Conservation (phyloP, 2,797 vertebrate species). For the Catostomus latipinnis region DNA sequence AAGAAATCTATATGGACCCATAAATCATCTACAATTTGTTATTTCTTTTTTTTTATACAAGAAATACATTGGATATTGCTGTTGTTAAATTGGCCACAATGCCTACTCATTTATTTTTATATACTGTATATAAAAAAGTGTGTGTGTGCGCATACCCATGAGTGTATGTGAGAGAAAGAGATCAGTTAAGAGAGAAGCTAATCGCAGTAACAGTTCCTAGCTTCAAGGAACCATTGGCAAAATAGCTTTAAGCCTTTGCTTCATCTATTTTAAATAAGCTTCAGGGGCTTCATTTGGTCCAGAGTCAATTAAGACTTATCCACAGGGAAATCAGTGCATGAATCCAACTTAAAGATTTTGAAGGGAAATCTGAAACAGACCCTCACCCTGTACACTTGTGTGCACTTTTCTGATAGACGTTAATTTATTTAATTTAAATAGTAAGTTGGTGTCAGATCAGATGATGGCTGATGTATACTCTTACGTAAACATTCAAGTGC, state of each 20-base stretch:
- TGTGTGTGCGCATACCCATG: background rate
- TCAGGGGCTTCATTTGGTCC: background rate
- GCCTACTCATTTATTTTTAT: background rate
- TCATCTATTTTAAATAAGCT: conserved; percentile 10
- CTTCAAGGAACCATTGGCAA: conserved; percentile 8
- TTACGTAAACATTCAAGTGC: background rate
- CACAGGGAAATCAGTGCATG: conserved; percentile 34
- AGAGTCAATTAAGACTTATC: conserved; percentile 14
- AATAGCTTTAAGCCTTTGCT: conserved; percentile 4
- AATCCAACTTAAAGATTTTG: conserved; percentile 20
- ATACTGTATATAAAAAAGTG: background rate
- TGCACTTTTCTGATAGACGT: background rate
- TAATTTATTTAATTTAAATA: background rate
- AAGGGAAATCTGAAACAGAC: conserved; percentile 16
- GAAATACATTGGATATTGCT: background rate
- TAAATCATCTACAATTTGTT: background rate
- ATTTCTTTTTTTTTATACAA: too few relatives aligned
- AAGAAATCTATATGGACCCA: background rate
- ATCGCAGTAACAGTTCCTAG: background rate
- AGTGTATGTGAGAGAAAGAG: background rate
- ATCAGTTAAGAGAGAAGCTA: background rate
- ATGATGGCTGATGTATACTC: background rate
- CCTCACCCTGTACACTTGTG: background rate
- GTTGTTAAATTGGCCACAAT: background rate
- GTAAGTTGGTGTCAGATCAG: background rate